Base-by-base conservation (phyloP, 2,113 vertebrate species). In the Neolamprologus caudopunctatus region DNA sequence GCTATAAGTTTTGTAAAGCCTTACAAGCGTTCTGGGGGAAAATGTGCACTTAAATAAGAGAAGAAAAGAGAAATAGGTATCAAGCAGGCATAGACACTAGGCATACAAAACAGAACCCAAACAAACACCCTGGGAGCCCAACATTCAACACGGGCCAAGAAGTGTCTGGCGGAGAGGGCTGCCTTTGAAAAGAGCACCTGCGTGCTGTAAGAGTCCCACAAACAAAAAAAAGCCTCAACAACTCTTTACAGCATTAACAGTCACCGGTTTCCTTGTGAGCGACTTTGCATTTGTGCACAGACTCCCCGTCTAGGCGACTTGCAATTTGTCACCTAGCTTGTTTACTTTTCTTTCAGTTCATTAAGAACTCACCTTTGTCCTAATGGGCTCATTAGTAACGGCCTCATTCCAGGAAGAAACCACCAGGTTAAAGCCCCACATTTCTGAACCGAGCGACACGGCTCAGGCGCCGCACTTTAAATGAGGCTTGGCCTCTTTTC, bases 101-200 rank as follows among this genome's bases (percentile, higher is more conserved):
- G 87, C 91, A 88, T 75, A 89, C 86, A 93, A 88, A 90, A 86
- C 90, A 92, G 88, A 93, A 92, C 91, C 85, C 93, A 94, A 94
- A 94, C 93, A 94, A 96, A 95, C 88, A 88, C 85, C 82, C 81
- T 31, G 87, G 91, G 93, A 91, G 88, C 82, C 87, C 82, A 24
- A 94, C 93, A 95, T 93, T 94, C 91, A 92, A n/a, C 84, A 45
- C 14, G 33, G 33, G 94, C 94, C 94, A 95, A 95, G 89, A 94
- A 91, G 88, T 57, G 89, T 24, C 91, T 93, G 89, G 85, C 88
- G 31, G 73, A 86, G 87, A 73, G 85, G 50, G 26, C 84, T 11
- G 89, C 84, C 91, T 94, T 93, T 95, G 94, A 94, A 96, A 95
- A 90, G 93, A 96, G 91, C 95, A 96, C 95, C 96, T 96, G 96